Evolutionary conservation across 1,140 invertebrate genomes (phyloP), one percentile per base, ranked within the genome.

Genomic region (Drosophila mauritiana): DNA sequence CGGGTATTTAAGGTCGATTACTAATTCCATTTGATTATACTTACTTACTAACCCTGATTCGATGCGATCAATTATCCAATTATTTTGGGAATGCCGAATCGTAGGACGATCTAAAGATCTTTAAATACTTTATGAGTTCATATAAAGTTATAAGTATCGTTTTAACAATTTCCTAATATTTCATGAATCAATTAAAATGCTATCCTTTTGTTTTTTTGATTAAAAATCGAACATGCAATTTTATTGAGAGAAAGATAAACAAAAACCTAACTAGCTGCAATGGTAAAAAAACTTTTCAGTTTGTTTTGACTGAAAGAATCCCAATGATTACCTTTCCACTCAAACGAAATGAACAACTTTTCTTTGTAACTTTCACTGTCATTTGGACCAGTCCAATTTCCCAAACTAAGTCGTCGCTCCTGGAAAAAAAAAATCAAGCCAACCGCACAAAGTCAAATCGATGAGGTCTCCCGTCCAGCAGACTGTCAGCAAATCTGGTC

Each of bases 1-100:
- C 45, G 37, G 51, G 25, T 51, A 63, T 68, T 68, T 68, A 68
- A 52, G 64, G 46, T 20, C 64, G 63, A 68, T 68, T 68, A 45
- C 61, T 43, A 45, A 52, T 37, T 52, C 61, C 27, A 64, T 52
- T 68, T 65, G 39, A 65, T 42, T 64, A 51, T 1, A 17, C 25
- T 51, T 8, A 31, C 31, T 31, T 10, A 10, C 7, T 3, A 31
- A 15, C 25, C 8, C 13, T 5, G 25, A 34, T 31, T 49, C 25
- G 8, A 31, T 15, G 25, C 25, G 13, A 27, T 48, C 46, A 12
- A 2, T 27, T n/a, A 6, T 48, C 31, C 31, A 10, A 31, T 31
- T 31, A 31, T 8, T 8, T 8, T 31, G 8, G 27, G 7, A 27
- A 27, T 7, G 27, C 27, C 27, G 27, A 31, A 31, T 10, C 8